Percentiles rank a stretch among this genome's conserved stretches.
Evolutionary conservation across 2,113 vertebrate genomes (phyloP).

Genomic region (Chunga burmeisteri): DNA sequence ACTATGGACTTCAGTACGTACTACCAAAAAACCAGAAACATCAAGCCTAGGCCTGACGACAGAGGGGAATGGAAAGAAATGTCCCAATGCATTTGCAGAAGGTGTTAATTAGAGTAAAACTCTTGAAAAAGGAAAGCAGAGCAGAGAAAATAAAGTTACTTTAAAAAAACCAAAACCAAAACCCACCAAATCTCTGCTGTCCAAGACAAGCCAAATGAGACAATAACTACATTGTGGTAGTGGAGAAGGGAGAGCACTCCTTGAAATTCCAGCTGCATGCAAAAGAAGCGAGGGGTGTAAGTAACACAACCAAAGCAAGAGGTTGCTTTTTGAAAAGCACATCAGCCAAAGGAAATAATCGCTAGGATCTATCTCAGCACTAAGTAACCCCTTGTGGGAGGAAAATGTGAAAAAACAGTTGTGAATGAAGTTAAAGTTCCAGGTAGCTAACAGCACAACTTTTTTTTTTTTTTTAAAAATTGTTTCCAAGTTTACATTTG

Average conservation of each 20-base stretch:
- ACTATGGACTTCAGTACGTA: too few species aligned
- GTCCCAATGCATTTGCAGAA: neutral
- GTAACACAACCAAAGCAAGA: slow-evolving; percentile 45
- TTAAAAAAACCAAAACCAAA: neutral
- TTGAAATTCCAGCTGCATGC: slow-evolving; percentile 20
- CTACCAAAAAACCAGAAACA: neutral
- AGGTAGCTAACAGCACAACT: neutral
- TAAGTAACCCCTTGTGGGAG: slow-evolving; percentile 36
- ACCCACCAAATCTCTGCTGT: slow-evolving; percentile 9
- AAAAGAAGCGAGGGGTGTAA: neutral
- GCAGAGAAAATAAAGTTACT: neutral
- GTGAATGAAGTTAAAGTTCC: neutral
- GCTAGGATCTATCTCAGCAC: slow-evolving; percentile 18
- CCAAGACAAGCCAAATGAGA: slow-evolving; percentile 54
- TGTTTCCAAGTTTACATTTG: neutral
- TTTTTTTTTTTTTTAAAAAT: neutral
- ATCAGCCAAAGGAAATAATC: slow-evolving; percentile 61
- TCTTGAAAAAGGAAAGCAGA: neutral
- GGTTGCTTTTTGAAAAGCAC: slow-evolving; percentile 13
- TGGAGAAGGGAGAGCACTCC: slow-evolving; percentile 4
- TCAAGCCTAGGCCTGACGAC: neutral
- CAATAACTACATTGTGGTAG: slow-evolving; percentile 51
- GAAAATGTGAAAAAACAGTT: neutral
- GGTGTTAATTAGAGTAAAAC: neutral
- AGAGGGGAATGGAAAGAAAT: neutral